Evolutionary conservation across 92 coral and sea anemone genomes (phyloP).

Genomic region (Plumapathes pennacea): DNA sequence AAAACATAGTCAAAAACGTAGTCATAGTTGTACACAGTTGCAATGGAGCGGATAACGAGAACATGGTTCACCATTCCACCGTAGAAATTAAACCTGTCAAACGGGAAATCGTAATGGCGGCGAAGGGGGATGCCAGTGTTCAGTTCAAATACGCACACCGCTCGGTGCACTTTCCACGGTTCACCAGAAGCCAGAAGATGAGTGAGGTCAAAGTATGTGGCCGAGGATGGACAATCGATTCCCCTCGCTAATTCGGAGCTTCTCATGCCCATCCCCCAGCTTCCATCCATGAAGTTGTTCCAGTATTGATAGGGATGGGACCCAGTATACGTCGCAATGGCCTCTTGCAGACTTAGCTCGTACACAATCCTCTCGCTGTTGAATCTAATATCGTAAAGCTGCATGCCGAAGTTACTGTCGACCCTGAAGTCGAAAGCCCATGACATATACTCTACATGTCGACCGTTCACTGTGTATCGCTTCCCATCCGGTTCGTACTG

Average conservation of each 20-base stretch:
- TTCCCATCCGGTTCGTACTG: conserved; percentile 68
- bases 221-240: conserved; percentile 59
- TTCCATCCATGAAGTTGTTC: conserved; percentile 46
- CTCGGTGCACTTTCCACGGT: conserved; percentile 50
- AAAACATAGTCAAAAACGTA: conserved; percentile 70
- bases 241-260: conserved; percentile 63
- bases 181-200: conserved; percentile 30
- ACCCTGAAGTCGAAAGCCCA: conserved; percentile 73
- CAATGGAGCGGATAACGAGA: conserved; percentile 61
- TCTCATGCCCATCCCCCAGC: conserved; percentile 55
- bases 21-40: conserved; percentile 72
- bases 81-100: conserved; percentile 66
- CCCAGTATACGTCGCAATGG: conserved; percentile 60
- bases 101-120: conserved; percentile 68
- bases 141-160: conserved; percentile 67
- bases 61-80: conserved; percentile 70
- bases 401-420: conserved; percentile 53
- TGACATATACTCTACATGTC: conserved; percentile 64
- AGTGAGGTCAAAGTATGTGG: conserved; percentile 55
- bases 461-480: conserved; percentile 60
- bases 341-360: conserved; percentile 72
- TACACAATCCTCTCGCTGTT: conserved; percentile 65
- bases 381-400: conserved; percentile 62
- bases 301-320: conserved; percentile 52
- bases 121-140: conserved; percentile 74